Evolutionary conservation across 2,797 vertebrate genomes (phyloP).

Genomic region (Miichthys miiuy): DNA sequence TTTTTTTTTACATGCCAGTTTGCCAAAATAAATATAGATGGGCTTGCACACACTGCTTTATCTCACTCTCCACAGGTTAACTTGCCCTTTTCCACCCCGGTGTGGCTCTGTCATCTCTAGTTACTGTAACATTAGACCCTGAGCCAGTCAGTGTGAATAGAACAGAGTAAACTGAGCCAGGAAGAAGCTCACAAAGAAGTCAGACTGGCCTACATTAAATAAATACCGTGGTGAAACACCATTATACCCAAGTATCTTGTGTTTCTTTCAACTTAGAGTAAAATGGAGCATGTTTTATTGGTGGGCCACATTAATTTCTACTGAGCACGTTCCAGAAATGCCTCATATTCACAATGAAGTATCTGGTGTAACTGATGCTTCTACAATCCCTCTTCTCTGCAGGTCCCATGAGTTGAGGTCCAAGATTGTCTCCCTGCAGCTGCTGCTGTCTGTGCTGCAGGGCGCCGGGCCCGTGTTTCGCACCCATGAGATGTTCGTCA

Average conservation of each 20-base stretch:
- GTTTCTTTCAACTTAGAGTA: background rate
- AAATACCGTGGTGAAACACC: conserved; percentile 21
- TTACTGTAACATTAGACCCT: conserved; percentile 72
- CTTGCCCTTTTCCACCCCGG: conserved; percentile 51
- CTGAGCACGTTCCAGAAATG: background rate
- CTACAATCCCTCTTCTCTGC: conserved; percentile 30
- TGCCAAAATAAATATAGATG: background rate
- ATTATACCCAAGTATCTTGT: background rate
- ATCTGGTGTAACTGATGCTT: background rate
- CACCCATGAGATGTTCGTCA: conserved; percentile 98
- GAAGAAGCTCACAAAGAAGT: conserved; percentile 38
- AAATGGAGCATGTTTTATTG: conserved; percentile 1
- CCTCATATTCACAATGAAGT: background rate
- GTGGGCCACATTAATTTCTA: background rate
- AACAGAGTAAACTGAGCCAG: conserved; percentile 61
- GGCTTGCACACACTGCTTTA: background rate
- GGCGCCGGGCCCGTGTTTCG: conserved; percentile 95
- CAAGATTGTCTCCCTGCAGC: conserved; percentile 95
- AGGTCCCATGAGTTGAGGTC: conserved; percentile 97
- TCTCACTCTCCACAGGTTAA: conserved; percentile 33
- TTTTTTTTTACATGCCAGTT: background rate
- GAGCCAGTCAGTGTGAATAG: conserved; percentile 36
- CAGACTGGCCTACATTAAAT: conserved; percentile 28
- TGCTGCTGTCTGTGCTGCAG: conserved; percentile 95
- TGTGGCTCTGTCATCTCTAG: conserved; percentile 55